A percentile compares a stretch with the other conserved stretches of the same genome.
phyloP scores from a whole-genome alignment of 2,888 invertebrate genomes.

The Bombylius major region DNA sequence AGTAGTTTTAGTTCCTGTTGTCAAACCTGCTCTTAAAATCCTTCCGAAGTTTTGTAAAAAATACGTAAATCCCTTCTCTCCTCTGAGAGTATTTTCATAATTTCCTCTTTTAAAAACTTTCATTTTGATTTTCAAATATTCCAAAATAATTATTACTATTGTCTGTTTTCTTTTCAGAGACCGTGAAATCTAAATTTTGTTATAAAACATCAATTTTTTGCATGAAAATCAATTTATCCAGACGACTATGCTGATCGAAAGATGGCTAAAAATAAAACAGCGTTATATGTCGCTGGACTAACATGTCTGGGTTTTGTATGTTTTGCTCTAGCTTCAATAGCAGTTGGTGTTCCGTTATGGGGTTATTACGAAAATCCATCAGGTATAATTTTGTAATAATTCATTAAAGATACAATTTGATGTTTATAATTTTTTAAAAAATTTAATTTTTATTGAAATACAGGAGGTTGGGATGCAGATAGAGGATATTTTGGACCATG shows the following conservation, averaged over 20 bases:
- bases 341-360: constrained; percentile 76
- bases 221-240: too few relatives aligned
- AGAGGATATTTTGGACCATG: constrained; percentile 81
- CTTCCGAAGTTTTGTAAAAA: too few relatives aligned
- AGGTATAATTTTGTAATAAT: constrained; percentile 37
- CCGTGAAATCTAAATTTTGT: too few relatives aligned
- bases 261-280: constrained; percentile 35
- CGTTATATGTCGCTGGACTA: constrained; percentile 37
- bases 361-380: constrained; percentile 56
- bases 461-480: constrained; percentile 56
- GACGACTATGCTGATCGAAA: constrained; percentile 16
- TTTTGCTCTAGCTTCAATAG: constrained; percentile 69
- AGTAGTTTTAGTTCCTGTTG: too few relatives aligned
- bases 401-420: neutral
- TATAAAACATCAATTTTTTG: too few relatives aligned
- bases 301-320: constrained; percentile 54
- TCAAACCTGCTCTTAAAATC: too few relatives aligned
- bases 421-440: neutral
- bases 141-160: too few relatives aligned
- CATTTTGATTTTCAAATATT: too few relatives aligned
- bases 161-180: too few relatives aligned
- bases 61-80: too few relatives aligned
- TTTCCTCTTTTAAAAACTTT: too few relatives aligned
- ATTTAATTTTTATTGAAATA: neutral
- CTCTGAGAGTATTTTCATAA: too few relatives aligned